Percentiles rank a stretch among this genome's conserved stretches.
phyloP scores from a whole-genome alignment of 92 coral and sea anemone species.

The Epizoanthus fatuus region DNA sequence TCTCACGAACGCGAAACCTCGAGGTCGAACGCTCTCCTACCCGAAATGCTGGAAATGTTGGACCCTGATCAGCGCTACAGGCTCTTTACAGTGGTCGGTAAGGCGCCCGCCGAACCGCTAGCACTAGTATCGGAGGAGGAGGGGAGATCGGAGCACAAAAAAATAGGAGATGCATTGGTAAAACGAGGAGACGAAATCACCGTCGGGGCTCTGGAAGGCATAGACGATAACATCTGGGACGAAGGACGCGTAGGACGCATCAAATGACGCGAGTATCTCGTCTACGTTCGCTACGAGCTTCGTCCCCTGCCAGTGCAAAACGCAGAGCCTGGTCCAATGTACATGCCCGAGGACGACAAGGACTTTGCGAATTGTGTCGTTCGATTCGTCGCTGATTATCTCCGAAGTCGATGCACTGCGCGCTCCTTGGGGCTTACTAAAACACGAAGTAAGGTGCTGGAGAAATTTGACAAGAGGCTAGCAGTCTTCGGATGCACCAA shows the following conservation, averaged over 20 bases:
- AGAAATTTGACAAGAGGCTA: slow-evolving; percentile 1
- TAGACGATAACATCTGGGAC: background rate
- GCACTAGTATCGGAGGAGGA: background rate
- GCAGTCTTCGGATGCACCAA: background rate
- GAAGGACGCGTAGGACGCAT: background rate
- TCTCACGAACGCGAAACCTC: slow-evolving; percentile 9
- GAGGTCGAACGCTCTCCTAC: background rate
- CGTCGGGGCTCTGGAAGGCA: slow-evolving; percentile 8
- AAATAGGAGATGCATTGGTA: background rate
- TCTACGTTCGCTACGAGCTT: background rate
- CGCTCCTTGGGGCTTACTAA: slow-evolving; percentile 33
- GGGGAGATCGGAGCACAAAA: background rate
- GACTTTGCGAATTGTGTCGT: background rate
- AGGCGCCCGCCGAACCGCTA: slow-evolving; percentile 17
- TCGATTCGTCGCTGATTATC: slow-evolving; percentile 22
- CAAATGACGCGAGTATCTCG: slow-evolving; percentile 1
- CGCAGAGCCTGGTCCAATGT: slow-evolving; percentile 19
- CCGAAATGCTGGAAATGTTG: slow-evolving; percentile 31
- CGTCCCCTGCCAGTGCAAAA: background rate
- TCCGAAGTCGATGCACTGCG: slow-evolving; percentile 23
- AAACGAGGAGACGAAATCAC: background rate
- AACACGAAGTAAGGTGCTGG: background rate
- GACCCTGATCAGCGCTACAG: slow-evolving; percentile 35
- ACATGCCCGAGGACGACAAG: background rate
- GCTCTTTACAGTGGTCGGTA: slow-evolving; percentile 23